Evolutionary conservation across 2,113 vertebrate species (phyloP), one percentile per base, ranked within the genome.

Genomic region (Aix galericulata): DNA sequence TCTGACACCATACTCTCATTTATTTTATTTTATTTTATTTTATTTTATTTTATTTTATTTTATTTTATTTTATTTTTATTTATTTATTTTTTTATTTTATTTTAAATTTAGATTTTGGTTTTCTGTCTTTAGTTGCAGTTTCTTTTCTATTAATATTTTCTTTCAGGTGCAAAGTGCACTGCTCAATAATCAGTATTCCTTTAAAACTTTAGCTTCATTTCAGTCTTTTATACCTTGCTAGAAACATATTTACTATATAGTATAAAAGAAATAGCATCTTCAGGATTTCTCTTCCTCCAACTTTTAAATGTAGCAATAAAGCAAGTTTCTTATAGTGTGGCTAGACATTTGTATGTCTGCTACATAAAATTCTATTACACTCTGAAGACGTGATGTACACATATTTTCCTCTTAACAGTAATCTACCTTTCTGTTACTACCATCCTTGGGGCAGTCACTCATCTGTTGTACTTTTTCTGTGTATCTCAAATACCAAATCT

Each of bases 221-320:
- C 36, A 72, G 38, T 59, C 13, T 64, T 92, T 67, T 79, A 82
- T 68, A 26, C n/a, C 26, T 85, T 85, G 7, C 48, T 87, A 82
- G 58, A 75, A 91, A 68, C 1, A 0, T 92, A 89, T 82, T 87
- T 96, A 82, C 84, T 82, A 17, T 13, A 38, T 31, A 73, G 25
- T 87, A 95, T 68, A 82, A 94, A 79, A 91, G 74, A 96, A 75
- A 93, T 64, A 91, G 2, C 29, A 72, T 64, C 42, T 60, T 48
- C 32, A 72, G 32, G 52, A 68, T 73, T 93, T 89, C 32, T 87
- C 38, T 94, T 87, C 58, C 42, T 79, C 53, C 69, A 73, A 60
- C 52, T 89, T 84, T 89, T 87, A 94, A 93, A 87, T 42, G 67
- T 58, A 75, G 29, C 32, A 64, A 79, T 93, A 94, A 93, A 91